Base-by-base conservation (phyloP, 2,888 invertebrate genomes). In the Linnaemya vulpina region DNA sequence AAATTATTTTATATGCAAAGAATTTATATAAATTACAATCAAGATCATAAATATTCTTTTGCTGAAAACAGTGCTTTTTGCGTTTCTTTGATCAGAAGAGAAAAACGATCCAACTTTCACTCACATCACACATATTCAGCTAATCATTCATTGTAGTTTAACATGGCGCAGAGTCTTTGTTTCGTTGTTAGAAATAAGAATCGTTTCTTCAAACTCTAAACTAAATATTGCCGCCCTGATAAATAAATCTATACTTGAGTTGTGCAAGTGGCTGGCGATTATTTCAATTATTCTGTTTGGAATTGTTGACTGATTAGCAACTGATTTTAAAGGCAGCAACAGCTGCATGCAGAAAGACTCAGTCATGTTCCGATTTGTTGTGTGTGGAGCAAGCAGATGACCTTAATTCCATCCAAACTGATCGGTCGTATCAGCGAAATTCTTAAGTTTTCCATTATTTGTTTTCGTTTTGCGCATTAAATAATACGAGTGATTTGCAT, bases 391-490 rank as follows among this genome's bases (percentile, higher is more conserved):
- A 17, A 38, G 22, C 35, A 62, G 62, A 74, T 77, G 76, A 73
- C 79, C 71, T 79, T 71, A 79, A 79, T 79, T 79, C 35, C 25
- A 55, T 55, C 13, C 71, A 55, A 43, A 35, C 25, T 71, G 53
- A 40, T 68, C 15, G 25, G 15, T 68, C 55, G 38, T 71, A 78
- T 78, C 70, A 62, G 62, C 43, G n/a, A 43, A 62, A 55, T 79
- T 71, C 62, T 77, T 53, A 3, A 22, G 68, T 49, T 53, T 70
- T 68, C 40, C 22, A 53, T 55, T 73, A 17, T 43, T 20, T 53
- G 11, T 40, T 40, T 40, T 7, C 15, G 43, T 79, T 73, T 65
- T 80, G 65, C 79, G 79, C 79, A 65, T 65, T 78, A 51, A 77
- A 78, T 67, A 49, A 73, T 49, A 55, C 30, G 30, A 30, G 30